Evolutionary conservation across 2,888 invertebrate genomes (phyloP).

Genomic region (Trissonchulus latispiculum): DNA sequence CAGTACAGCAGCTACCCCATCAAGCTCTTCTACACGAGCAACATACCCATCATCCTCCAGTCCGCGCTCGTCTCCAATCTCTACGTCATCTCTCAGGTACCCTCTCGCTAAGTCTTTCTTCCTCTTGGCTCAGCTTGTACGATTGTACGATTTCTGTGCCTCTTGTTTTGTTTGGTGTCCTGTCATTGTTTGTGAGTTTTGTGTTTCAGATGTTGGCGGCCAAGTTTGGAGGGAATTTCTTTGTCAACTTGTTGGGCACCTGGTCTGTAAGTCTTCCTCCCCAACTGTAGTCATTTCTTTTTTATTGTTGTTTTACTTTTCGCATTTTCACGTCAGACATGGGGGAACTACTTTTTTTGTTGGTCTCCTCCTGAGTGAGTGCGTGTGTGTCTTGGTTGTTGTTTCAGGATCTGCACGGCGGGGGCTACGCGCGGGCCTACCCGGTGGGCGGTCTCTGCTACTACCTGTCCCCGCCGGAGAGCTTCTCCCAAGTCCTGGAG

Average conservation of each 20-base stretch:
- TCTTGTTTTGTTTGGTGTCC: neutral
- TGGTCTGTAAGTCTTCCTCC: slow-evolving; percentile 74
- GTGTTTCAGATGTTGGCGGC: slow-evolving; percentile 79
- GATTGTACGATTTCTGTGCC: too few species aligned
- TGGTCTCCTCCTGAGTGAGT: too few species aligned
- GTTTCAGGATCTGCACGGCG: slow-evolving; percentile 53
- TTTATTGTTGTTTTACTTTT: too few species aligned
- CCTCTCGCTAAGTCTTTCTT: too few species aligned
- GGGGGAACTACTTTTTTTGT: too few species aligned
- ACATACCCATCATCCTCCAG: slow-evolving; percentile 98
- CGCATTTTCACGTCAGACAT: too few species aligned
- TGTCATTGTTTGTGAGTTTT: slow-evolving; percentile 29
- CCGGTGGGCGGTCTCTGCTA: slow-evolving; percentile 97
- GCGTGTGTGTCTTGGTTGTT: too few species aligned
- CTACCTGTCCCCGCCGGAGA: slow-evolving; percentile 96
- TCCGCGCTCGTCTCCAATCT: slow-evolving; percentile 96
- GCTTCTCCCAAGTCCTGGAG: slow-evolving; percentile 80
- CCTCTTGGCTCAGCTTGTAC: too few species aligned
- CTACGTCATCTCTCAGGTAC: slow-evolving; percentile 85
- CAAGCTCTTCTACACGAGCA: slow-evolving; percentile 97
- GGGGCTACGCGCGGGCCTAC: slow-evolving; percentile 77
- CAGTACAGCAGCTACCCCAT: slow-evolving; percentile 99
- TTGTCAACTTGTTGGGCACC: slow-evolving; percentile 89
- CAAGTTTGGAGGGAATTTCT: slow-evolving; percentile 92
- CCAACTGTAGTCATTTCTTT: too few species aligned